These are phyloP conservation scores for Megaceryle alcyon DNA, from an alignment of 2,797 vertebrate genomes.

Conservation along the genomic window DNA sequence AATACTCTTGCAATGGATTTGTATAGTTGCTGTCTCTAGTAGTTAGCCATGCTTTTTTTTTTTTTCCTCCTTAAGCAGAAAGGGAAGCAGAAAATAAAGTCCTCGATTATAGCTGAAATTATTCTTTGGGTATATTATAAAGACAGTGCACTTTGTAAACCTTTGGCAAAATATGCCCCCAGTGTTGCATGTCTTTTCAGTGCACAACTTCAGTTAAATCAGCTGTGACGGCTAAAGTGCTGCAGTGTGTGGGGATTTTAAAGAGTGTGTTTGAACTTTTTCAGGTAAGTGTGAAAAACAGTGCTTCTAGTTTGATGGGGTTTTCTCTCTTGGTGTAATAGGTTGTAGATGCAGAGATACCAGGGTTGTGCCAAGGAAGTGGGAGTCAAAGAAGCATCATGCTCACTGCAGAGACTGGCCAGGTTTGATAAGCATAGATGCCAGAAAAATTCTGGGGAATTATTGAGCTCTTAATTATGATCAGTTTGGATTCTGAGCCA, in stretches of 20 bases:
- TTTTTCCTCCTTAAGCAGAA: background rate
- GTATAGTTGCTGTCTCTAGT: background rate
- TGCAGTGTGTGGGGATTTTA: background rate
- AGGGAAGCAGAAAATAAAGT: background rate
- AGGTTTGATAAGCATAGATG: background rate
- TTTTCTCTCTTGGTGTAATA: background rate
- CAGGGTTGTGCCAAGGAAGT: background rate
- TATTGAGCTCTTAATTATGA: background rate
- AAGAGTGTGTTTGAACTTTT: background rate
- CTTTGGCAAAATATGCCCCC: background rate
- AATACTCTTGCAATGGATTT: background rate
- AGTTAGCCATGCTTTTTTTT: background rate
- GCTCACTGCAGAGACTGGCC: background rate
- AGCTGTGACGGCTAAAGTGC: background rate
- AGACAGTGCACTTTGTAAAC: background rate
- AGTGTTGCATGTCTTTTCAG: background rate
- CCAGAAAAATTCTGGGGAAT: background rate
- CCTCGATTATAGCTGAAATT: background rate
- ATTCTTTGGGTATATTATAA: background rate
- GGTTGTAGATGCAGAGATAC: background rate
- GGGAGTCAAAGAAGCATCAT: background rate
- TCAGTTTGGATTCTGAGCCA: background rate
- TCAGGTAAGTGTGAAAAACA: background rate
- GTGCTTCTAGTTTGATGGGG: background rate
- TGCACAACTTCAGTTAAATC: background rate